phyloP scores from a whole-genome alignment of 2,888 invertebrate genomes.

The Lasioglossum malachurum region DNA sequence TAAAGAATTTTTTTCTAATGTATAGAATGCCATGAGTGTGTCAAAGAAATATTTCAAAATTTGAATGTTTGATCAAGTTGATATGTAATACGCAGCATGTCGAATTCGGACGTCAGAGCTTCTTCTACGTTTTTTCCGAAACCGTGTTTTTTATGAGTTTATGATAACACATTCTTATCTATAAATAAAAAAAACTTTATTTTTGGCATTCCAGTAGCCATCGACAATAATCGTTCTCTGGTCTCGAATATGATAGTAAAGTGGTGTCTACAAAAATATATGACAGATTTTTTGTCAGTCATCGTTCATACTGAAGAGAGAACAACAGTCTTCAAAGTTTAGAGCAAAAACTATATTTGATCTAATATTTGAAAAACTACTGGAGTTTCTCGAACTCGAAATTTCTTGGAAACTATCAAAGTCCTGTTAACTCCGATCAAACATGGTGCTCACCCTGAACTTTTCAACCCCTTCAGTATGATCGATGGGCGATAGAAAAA shows the following conservation, averaged over 20 bases:
- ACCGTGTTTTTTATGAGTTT: background rate
- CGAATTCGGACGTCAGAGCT: background rate
- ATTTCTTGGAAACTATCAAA: conserved; percentile 3
- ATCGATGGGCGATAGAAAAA: background rate
- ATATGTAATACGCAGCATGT: background rate
- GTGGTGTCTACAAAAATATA: no score
- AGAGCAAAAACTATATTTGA: background rate
- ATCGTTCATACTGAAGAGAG: background rate
- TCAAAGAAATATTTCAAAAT: no score
- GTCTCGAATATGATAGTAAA: no score
- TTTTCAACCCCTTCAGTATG: background rate
- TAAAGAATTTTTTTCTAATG: no score
- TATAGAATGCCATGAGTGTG: no score
- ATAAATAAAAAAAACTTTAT: background rate
- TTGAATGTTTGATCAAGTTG: no score
- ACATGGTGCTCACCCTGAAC: background rate
- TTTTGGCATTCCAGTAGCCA: background rate
- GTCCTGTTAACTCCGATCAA: background rate
- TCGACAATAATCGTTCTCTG: no score
- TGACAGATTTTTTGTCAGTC: background rate
- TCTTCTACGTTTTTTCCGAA: background rate
- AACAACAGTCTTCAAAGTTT: background rate
- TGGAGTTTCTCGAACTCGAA: background rate
- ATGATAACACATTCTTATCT: background rate
- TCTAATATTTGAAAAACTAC: background rate